phyloP scores from a whole-genome alignment of 2,888 invertebrate genomes.

The Xestia c-nigrum region DNA sequence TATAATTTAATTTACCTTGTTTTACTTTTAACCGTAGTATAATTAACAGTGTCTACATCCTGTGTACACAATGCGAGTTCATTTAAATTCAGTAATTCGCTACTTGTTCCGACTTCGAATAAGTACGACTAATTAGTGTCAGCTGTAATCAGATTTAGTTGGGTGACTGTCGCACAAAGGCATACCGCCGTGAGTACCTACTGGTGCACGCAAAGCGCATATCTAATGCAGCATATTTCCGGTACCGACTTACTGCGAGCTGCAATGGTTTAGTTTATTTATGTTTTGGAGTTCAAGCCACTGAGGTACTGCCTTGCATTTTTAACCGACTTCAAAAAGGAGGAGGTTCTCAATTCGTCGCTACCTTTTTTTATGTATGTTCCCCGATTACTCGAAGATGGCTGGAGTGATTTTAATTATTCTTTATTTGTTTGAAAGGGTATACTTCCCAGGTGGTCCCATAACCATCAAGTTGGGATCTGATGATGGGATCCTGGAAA shows the following conservation, averaged over 20 bases:
- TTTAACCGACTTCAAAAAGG: too few species aligned
- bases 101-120: not conserved
- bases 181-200: not conserved
- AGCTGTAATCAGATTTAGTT: conserved; percentile 5
- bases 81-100: conserved; percentile 1
- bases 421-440: too few species aligned
- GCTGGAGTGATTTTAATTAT: too few species aligned
- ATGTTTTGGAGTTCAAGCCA: not conserved
- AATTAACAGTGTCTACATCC: not conserved
- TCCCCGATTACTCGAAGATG: too few species aligned
- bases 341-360: too few species aligned
- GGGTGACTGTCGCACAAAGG: not conserved
- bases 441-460: too few species aligned
- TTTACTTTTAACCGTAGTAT: not conserved
- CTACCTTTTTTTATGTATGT: too few species aligned
- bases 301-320: not conserved
- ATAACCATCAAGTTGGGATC: too few species aligned
- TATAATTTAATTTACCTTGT: too few species aligned
- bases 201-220: conserved; percentile 9
- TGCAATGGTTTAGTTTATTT: not conserved
- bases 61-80: not conserved
- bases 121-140: conserved; percentile 17
- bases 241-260: not conserved
- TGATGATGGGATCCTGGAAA: too few species aligned
- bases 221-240: not conserved